Base-by-base conservation (phyloP, 2,888 invertebrate genomes). In the Eledona agricola region DNA sequence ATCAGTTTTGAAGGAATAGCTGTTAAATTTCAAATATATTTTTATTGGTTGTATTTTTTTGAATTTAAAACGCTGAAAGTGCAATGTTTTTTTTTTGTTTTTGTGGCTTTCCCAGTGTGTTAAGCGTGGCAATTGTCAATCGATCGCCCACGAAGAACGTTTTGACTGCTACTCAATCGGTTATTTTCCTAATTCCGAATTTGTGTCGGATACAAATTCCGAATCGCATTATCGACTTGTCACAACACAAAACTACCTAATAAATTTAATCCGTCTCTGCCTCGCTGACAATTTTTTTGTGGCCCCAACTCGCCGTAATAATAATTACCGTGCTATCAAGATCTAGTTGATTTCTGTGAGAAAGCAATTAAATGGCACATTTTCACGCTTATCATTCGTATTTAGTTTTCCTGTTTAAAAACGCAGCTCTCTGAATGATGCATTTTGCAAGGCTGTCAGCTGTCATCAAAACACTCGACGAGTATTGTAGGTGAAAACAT, bases 81-180 rank as follows among this genome's bases (percentile, higher is more conserved):
- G n/a, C n/a, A n/a, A n/a, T n/a, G n/a, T n/a, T n/a, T n/a, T n/a
- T n/a, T n/a, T n/a, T n/a, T n/a, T n/a, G n/a, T n/a, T n/a, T n/a
- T n/a, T n/a, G n/a, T n/a, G n/a, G n/a, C n/a, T n/a, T n/a, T n/a
- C n/a, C n/a, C n/a, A n/a, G n/a, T n/a, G n/a, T n/a, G n/a, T n/a
- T n/a, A n/a, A n/a, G n/a, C n/a, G n/a, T n/a, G n/a, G n/a, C n/a
- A n/a, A 40, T 17, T 22, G 17, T 17, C 20, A 42, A 42, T 16
- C 42, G 29, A 28, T 42, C 42, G 13, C 31, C 42, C 42, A 42
- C 31, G 42, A 29, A 42, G 42, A n/a, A 29, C n/a, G 29, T 42
- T 3, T 42, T 40, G 17, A 40, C 19, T 31, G 12, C 10, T 7
- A 5, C 7, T 16, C 13, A 31, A 42, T 31, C 29, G 29, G 42